phyloP scores from a whole-genome alignment of 2,113 vertebrate genomes.

The Rousettus leschenaultii region DNA sequence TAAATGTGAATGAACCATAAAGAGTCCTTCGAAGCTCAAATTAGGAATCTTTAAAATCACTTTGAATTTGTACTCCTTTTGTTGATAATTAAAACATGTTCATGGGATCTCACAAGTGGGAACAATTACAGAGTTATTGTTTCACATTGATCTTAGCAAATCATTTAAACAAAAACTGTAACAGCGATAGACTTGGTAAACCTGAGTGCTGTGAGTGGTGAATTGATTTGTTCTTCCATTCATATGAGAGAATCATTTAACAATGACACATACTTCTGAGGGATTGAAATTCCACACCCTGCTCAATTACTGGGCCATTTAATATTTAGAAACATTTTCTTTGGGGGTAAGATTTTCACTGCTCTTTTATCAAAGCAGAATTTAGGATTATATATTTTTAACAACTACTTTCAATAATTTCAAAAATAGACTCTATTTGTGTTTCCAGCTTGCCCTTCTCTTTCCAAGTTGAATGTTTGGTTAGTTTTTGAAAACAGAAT shows the following conservation, averaged over 20 bases:
- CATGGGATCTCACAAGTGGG: constrained; percentile 50
- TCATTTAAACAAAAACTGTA: not conserved
- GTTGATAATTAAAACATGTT: constrained; percentile 62
- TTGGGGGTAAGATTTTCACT: not conserved
- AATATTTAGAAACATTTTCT: not conserved
- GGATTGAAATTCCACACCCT: not conserved
- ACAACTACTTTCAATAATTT: not conserved
- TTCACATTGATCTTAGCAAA: constrained; percentile 32
- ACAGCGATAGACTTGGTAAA: not conserved
- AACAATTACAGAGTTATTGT: constrained; percentile 57
- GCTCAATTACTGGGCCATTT: not conserved
- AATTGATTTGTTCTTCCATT: not conserved
- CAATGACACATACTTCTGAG: not conserved
- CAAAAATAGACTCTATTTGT: not conserved
- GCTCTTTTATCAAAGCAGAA: not conserved
- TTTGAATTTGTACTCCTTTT: constrained; percentile 47
- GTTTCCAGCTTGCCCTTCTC: not conserved
- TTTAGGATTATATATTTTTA: not conserved
- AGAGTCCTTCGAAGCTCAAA: constrained; percentile 48
- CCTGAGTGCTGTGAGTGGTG: not conserved
- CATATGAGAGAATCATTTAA: not conserved
- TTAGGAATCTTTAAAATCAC: constrained; percentile 48
- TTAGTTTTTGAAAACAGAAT: not conserved
- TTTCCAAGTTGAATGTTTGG: not conserved
- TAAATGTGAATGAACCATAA: constrained; percentile 60